Percentiles rank a stretch among this genome's conserved stretches.
Conservation (phyloP, 2,888 invertebrate species). For the Saturnia pavonia region DNA sequence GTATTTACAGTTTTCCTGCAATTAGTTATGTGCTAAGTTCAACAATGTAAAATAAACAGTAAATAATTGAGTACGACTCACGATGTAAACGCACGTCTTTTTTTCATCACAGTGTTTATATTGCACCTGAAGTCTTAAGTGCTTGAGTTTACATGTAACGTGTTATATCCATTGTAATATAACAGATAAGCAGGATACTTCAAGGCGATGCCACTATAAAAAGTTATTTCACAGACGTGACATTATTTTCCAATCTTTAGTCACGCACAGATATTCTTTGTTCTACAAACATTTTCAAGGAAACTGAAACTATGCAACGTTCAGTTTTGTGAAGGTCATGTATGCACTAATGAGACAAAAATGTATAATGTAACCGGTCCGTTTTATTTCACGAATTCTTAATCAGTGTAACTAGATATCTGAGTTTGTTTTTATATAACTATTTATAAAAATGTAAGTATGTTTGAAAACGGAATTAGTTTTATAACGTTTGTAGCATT, state of each 20-base stretch:
- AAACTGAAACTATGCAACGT: slow-evolving; percentile 9
- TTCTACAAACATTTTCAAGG: slow-evolving; percentile 16
- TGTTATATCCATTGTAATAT: slow-evolving; percentile 28
- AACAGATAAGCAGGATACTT: slow-evolving; percentile 37
- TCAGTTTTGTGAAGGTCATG: slow-evolving; percentile 11
- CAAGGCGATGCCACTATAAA: slow-evolving; percentile 38
- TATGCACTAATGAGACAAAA: slow-evolving; percentile 10
- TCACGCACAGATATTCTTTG: slow-evolving; percentile 21
- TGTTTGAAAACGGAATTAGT: neutral
- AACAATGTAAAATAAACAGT: slow-evolving; percentile 46
- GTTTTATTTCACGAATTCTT: slow-evolving; percentile 19
- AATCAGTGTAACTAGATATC: slow-evolving; percentile 8
- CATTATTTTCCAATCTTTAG: slow-evolving; percentile 20
- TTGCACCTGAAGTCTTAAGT: slow-evolving; percentile 26
- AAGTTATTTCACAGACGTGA: slow-evolving; percentile 25
- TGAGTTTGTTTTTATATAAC: neutral
- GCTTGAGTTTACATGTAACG: slow-evolving; percentile 22
- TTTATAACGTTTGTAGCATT: neutral
- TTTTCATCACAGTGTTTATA: slow-evolving; percentile 17
- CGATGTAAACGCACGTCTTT: slow-evolving; percentile 32
- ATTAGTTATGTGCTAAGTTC: slow-evolving; percentile 35
- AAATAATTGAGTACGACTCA: slow-evolving; percentile 48
- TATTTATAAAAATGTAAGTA: neutral
- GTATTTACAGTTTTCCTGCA: slow-evolving; percentile 31
- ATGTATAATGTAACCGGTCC: neutral